Evolutionary conservation across 1,140 invertebrate genomes (phyloP).

Genomic region (Leptopilina clavipes): DNA sequence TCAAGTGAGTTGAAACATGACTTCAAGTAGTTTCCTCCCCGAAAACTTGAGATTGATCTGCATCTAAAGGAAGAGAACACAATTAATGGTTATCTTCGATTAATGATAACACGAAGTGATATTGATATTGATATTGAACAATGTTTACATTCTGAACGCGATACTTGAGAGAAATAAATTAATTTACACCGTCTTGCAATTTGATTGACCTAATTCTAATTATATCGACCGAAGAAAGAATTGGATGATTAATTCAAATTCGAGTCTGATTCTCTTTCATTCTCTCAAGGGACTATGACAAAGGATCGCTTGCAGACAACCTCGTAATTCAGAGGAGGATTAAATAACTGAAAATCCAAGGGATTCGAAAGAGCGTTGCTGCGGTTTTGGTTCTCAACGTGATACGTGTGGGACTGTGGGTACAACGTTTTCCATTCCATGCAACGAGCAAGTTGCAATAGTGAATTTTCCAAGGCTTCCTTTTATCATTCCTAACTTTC

Average conservation of each 20-base stretch:
- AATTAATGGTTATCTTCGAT: too few species aligned
- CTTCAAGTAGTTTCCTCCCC: neutral
- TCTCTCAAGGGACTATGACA: constrained; percentile 18
- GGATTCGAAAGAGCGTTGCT: neutral
- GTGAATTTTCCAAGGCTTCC: constrained; percentile 25
- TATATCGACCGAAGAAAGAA: too few species aligned
- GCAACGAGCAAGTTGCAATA: neutral
- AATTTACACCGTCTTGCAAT: too few species aligned
- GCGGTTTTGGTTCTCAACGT: neutral
- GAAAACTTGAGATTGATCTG: constrained; percentile 17
- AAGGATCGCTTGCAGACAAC: constrained; percentile 8
- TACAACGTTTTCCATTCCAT: constrained; percentile 3
- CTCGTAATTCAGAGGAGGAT: constrained; percentile 26
- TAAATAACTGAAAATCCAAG: constrained; percentile 34
- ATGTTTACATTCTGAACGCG: too few species aligned
- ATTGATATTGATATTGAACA: too few species aligned
- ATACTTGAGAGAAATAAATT: too few species aligned
- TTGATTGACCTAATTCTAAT: too few species aligned
- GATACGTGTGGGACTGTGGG: constrained; percentile 17
- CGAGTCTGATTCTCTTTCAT: neutral
- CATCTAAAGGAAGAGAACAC: too few species aligned
- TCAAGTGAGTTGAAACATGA: constrained; percentile 8
- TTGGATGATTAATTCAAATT: too few species aligned
- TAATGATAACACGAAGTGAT: too few species aligned
- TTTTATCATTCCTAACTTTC: constrained; percentile 32